These are phyloP conservation scores for Cebus imitator DNA, from an alignment of 2,113 vertebrate genomes.

Conservation along the genomic window DNA sequence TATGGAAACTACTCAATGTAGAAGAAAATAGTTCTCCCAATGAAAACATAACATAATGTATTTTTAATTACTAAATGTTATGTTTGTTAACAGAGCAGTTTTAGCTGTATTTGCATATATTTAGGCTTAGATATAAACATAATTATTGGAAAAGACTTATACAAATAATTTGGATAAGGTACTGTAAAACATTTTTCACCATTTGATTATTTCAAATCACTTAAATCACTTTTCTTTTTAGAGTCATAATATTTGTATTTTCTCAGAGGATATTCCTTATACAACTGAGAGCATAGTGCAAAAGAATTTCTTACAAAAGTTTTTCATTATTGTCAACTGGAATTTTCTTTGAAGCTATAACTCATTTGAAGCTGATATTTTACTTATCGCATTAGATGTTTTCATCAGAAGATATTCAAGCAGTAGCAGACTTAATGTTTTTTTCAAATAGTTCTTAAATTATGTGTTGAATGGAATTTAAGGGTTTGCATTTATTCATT, in stretches of 20 bases:
- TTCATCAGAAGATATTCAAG: not conserved
- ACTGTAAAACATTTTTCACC: not conserved
- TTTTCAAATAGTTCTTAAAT: not conserved
- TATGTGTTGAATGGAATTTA: not conserved
- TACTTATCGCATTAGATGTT: not conserved
- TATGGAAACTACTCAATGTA: not conserved
- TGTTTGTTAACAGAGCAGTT: not conserved
- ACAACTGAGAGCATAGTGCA: not conserved
- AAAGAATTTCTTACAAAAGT: not conserved
- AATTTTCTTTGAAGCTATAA: not conserved
- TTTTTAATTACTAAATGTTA: not conserved
- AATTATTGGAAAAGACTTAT: not conserved
- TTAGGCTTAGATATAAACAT: not conserved
- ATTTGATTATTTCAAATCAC: not conserved
- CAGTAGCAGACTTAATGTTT: not conserved
- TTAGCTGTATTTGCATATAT: not conserved
- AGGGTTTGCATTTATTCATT: not conserved
- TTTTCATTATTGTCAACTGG: not conserved
- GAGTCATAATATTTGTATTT: not conserved
- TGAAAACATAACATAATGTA: not conserved
- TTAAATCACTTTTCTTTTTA: not conserved
- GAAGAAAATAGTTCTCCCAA: not conserved
- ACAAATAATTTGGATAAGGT: not conserved
- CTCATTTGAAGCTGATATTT: not conserved
- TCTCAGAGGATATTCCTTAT: not conserved